Base-by-base conservation (phyloP, 2,797 vertebrate genomes). In the Setipinna tenuifilis region DNA sequence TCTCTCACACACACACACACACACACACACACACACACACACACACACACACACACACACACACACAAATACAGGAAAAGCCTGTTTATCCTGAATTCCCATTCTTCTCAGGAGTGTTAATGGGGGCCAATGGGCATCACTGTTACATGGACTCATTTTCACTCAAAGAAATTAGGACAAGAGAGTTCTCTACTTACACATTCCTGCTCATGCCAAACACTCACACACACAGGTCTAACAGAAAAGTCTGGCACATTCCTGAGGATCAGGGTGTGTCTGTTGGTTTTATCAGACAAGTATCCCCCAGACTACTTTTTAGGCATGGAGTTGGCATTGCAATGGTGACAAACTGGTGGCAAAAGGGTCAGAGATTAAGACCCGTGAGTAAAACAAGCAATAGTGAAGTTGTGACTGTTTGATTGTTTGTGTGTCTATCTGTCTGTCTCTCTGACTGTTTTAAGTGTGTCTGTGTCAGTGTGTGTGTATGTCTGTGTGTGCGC, bases 241-340 rank as follows among this genome's bases (percentile, higher is more conserved):
- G 17, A 57, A 54, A 54, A 68, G 25, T 3, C 62, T 28, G 65
- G 28, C 65, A 71, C 65, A 71, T 71, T 71, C 65, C 65, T 31
- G 25, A 31, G 65, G 65, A 71, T 71, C 65, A 31, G 65, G 65
- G 65, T 71, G 65, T 31, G 65, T 71, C 65, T 71, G 65, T 31
- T 31, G 65, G 14, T 71, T 71, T 17, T 16, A 71, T 71, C 25
- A 71, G 31, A 71, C 65, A 86, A 23, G 9, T 11, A 17, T 58
- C 65, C 65, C 65, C 65, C 25, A 31, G 28, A 31, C 31, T 12
- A 68, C 62, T 28, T 28, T 23, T 5, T 41, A 68, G 23, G 23
- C 62, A 2, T 3, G 10, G 65, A 4, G 65, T 31, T 14, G 65
- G 25, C 65, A 31, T 71, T 28, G 65, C 65, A 25, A 31, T 71